These are phyloP conservation scores for Peribatodes rhomboidaria DNA, from an alignment of 2,888 invertebrate species.

Conservation along the genomic window DNA sequence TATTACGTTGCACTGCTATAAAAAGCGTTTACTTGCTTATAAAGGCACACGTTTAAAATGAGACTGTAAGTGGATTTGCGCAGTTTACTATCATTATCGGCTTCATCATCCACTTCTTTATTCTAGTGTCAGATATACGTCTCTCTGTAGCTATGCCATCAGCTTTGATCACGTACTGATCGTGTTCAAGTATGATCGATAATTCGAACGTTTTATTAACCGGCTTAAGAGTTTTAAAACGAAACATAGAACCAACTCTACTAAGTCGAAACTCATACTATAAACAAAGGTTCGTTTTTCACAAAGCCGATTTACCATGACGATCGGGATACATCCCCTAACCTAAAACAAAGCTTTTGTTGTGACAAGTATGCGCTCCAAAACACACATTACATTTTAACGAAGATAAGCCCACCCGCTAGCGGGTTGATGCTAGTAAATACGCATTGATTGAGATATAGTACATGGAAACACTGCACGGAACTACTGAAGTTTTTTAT, in stretches of 20 bases:
- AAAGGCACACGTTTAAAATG: not conserved
- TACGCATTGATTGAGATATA: slow-evolving; percentile 10
- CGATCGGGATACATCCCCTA: slow-evolving; percentile 9
- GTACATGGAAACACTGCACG: too few species aligned
- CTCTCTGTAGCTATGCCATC: too few species aligned
- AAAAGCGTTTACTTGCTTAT: not conserved
- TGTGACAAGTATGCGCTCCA: slow-evolving; percentile 11
- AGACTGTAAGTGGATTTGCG: not conserved
- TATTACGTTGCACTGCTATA: slow-evolving; percentile 11
- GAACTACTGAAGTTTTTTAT: too few species aligned
- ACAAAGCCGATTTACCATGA: slow-evolving; percentile 20
- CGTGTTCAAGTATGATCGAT: too few species aligned
- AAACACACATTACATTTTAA: slow-evolving; percentile 17
- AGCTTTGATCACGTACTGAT: too few species aligned
- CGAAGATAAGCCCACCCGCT: slow-evolving; percentile 18
- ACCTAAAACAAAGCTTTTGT: slow-evolving; percentile 10
- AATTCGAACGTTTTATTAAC: too few species aligned
- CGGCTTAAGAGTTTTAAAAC: too few species aligned
- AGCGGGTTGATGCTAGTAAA: slow-evolving; percentile 1
- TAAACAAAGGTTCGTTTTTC: slow-evolving; percentile 11
- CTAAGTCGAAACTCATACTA: not conserved
- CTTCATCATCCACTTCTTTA: too few species aligned
- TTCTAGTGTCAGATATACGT: too few species aligned
- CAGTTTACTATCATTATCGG: not conserved
- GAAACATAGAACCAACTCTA: too few species aligned